A percentile compares a stretch with the other conserved stretches of the same genome.
Evolutionary conservation across 2,797 vertebrate species (phyloP).

Genomic region (Pipistrellus nathusii): DNA sequence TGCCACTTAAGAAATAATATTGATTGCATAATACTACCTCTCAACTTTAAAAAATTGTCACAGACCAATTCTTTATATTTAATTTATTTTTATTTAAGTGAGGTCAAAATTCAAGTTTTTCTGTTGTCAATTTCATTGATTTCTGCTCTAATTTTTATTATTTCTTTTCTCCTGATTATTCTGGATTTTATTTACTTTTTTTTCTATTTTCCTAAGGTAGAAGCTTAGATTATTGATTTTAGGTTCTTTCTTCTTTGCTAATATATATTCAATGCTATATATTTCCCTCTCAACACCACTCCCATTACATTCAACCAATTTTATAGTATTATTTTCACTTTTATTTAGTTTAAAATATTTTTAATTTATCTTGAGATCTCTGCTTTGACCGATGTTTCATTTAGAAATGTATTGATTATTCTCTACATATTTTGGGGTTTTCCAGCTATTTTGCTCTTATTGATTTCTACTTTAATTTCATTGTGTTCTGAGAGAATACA

Average conservation of each 20-base stretch:
- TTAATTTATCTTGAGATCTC: constrained; percentile 14
- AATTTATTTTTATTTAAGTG: constrained; percentile 12
- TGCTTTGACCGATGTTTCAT: neutral
- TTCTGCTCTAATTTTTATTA: neutral
- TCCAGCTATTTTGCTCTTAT: neutral
- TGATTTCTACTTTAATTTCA: neutral
- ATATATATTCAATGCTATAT: neutral
- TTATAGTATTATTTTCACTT: neutral
- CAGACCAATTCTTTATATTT: neutral
- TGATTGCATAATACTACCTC: neutral
- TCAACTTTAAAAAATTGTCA: neutral
- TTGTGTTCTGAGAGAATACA: neutral
- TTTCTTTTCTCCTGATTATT: neutral
- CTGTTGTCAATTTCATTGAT: neutral
- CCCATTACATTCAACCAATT: neutral
- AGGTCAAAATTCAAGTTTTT: constrained; percentile 27
- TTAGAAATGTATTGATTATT: neutral
- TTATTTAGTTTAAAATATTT: neutral
- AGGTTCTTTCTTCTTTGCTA: neutral
- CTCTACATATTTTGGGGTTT: neutral
- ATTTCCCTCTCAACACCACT: neutral
- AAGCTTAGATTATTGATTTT: neutral
- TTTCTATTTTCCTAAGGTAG: neutral
- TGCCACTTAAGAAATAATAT: neutral
- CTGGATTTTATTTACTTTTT: neutral